phyloP scores from a whole-genome alignment of 2,113 vertebrate genomes.

The Prionailurus viverrinus region DNA sequence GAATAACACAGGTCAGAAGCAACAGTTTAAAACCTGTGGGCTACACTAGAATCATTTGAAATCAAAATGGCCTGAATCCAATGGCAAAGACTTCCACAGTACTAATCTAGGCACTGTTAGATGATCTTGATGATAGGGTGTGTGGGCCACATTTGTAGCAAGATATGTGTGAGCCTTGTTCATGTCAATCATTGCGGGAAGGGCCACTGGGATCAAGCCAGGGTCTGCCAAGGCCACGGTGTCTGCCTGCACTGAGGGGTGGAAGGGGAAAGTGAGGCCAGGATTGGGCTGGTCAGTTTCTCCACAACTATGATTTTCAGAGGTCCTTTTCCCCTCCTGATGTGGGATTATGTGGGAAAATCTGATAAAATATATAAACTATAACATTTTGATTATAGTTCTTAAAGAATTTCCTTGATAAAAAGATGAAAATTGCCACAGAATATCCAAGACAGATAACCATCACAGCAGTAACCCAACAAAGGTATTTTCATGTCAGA shows the following conservation, averaged over 20 bases:
- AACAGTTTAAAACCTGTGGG: neutral
- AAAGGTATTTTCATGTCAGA: constrained; percentile 65
- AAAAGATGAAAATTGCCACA: neutral
- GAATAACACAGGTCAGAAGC: constrained; percentile 28
- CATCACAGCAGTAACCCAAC: neutral
- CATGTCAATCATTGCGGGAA: constrained; percentile 58
- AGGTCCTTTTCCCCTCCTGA: no score
- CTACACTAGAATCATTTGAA: constrained; percentile 50
- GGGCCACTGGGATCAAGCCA: constrained; percentile 27
- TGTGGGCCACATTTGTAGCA: constrained; percentile 44
- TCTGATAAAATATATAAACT: neutral
- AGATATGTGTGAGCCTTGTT: constrained; percentile 61
- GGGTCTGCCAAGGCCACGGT: constrained; percentile 40
- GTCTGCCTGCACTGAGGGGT: neutral
- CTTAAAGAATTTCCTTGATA: constrained; percentile 6
- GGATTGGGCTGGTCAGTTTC: neutral
- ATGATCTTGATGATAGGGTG: constrained; percentile 49
- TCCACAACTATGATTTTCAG: neutral
- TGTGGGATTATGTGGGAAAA: neutral
- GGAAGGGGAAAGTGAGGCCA: neutral
- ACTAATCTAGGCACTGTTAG: constrained; percentile 57
- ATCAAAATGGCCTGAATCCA: neutral
- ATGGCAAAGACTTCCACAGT: constrained; percentile 21
- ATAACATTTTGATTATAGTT: neutral
- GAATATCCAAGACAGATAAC: neutral